Evolutionary conservation across 2,113 vertebrate species (phyloP).

Genomic region (Nibea albiflora): DNA sequence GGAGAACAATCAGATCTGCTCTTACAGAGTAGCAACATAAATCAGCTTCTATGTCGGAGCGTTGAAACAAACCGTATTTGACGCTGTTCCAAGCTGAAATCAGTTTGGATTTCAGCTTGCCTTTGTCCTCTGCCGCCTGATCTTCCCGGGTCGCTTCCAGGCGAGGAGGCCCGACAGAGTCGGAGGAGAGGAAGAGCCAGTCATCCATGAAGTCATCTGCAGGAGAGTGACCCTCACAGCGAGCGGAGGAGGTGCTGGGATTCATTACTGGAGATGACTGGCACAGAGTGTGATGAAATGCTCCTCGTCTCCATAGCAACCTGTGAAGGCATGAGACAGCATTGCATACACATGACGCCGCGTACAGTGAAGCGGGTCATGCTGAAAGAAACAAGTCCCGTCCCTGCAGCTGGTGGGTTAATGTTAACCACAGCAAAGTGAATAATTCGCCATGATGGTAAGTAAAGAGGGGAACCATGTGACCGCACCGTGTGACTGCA

Average conservation of each 20-base stretch:
- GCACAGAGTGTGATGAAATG: neutral
- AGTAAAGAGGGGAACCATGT: conserved; percentile 43
- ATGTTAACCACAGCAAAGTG: conserved; percentile 13
- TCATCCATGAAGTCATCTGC: conserved; percentile 56
- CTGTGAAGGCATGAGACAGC: neutral
- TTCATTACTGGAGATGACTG: conserved; percentile 58
- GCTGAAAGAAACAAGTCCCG: neutral
- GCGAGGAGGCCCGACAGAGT: conserved; percentile 2
- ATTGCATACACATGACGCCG: neutral
- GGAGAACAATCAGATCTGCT: neutral
- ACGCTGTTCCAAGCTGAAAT: conserved; percentile 91
- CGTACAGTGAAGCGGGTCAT: neutral
- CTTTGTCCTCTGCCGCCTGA: conserved; percentile 82
- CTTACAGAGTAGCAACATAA: neutral
- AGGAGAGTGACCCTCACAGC: conserved; percentile 25
- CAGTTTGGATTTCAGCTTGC: conserved; percentile 87
- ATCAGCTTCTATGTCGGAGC: neutral
- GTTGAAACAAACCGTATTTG: conserved; percentile 86
- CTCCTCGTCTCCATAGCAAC: conserved; percentile 43
- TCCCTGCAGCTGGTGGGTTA: neutral
- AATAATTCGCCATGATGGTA: conserved; percentile 32
- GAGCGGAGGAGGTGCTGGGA: conserved; percentile 20
- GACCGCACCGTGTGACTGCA: conserved; percentile 61
- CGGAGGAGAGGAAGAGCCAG: conserved; percentile 72
- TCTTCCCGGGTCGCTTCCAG: conserved; percentile 21